Percentiles rank a stretch among this genome's conserved stretches.
These are phyloP conservation scores for Malaclemys terrapin DNA, from an alignment of 2,113 vertebrate species.

Conservation along the genomic window DNA sequence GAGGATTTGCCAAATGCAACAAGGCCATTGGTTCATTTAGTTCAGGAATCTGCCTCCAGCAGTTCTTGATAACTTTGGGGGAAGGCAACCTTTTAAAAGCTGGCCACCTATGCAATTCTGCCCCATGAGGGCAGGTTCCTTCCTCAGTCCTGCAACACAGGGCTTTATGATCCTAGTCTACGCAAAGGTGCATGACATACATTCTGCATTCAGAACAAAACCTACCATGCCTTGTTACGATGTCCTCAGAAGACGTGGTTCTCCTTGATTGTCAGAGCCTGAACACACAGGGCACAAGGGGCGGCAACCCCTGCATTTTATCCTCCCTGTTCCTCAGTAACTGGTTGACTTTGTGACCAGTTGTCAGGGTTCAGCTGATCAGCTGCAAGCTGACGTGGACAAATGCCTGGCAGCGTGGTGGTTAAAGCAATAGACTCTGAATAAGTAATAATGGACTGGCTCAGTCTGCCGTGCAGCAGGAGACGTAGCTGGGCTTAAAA, in stretches of 20 bases:
- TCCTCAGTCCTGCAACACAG: fast-evolving
- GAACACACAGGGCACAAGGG: fast-evolving
- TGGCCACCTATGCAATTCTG: fast-evolving
- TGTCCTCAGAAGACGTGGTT: neutral
- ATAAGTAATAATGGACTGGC: neutral
- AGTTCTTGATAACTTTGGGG: neutral
- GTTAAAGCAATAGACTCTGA: neutral
- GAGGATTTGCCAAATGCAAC: neutral
- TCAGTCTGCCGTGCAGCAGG: neutral
- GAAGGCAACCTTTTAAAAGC: neutral
- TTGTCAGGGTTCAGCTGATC: neutral
- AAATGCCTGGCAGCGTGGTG: neutral
- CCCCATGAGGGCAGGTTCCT: neutral
- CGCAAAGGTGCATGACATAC: fast-evolving
- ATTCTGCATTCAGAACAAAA: neutral
- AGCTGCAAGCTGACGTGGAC: neutral
- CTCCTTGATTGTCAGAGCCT: neutral
- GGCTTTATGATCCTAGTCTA: fast-evolving
- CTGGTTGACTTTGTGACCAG: neutral
- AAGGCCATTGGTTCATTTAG: neutral
- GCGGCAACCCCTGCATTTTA: neutral
- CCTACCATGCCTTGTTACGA: fast-evolving
- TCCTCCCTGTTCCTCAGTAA: fast-evolving
- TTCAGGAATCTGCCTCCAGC: neutral
- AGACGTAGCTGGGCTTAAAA: neutral